Percentiles rank a stretch among this genome's conserved stretches.
These are phyloP conservation scores for Naja naja DNA, from an alignment of 2,113 vertebrate species.

Conservation along the genomic window DNA sequence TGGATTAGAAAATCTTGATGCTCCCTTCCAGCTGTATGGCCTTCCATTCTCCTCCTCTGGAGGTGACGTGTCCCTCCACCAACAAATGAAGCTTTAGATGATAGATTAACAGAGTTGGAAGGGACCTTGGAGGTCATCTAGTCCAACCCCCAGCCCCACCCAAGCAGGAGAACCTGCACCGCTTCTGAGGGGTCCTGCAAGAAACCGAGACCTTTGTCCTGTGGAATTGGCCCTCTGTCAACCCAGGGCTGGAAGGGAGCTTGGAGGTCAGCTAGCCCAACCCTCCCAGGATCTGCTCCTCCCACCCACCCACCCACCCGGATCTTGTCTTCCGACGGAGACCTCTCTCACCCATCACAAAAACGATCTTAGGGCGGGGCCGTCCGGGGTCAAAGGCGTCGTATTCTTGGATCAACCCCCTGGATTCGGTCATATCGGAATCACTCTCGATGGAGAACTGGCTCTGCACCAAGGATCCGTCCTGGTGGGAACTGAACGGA, in stretches of 20 bases:
- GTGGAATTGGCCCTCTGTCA: not conserved
- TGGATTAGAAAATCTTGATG: too few species aligned
- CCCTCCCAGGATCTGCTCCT: not conserved
- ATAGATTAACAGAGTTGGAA: too few species aligned
- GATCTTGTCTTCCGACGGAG: fast-evolving
- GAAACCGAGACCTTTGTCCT: not conserved
- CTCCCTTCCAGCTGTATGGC: not conserved
- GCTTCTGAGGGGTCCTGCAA: too few species aligned
- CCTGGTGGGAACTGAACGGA: conserved; percentile 49
- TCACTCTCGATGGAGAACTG: conserved; percentile 76
- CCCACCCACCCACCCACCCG: too few species aligned
- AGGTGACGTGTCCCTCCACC: not conserved
- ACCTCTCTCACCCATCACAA: conserved; percentile 66
- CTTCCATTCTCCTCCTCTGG: not conserved
- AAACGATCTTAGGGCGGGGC: conserved; percentile 65
- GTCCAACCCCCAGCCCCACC: too few species aligned
- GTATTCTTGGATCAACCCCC: conserved; percentile 70
- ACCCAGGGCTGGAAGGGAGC: too few species aligned
- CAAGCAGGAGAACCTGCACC: too few species aligned
- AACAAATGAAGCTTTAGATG: not conserved
- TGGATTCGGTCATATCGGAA: conserved; percentile 70
- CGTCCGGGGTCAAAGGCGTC: conserved; percentile 66
- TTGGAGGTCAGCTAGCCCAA: too few species aligned
- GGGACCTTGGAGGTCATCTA: too few species aligned
- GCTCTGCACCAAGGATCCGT: conserved; percentile 63